Conservation (phyloP, 2,888 invertebrate genomes). For the Siphlonurus alternatus region DNA sequence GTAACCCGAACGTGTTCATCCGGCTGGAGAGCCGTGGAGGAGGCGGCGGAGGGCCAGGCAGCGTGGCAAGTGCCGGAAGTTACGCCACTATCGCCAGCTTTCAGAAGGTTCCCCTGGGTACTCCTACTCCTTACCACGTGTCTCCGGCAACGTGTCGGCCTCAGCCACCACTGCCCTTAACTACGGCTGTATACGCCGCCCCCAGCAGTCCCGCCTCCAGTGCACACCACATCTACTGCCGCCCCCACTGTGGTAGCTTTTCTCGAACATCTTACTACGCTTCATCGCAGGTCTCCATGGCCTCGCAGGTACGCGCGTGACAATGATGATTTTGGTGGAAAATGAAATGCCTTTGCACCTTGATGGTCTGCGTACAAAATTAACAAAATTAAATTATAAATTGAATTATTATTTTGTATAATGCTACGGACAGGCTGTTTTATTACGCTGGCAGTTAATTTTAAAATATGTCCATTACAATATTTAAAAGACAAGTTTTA, state of each 20-base stretch:
- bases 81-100: conserved; percentile 72
- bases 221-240: conserved; percentile 30
- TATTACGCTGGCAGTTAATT: not conserved
- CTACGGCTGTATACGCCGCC: conserved; percentile 15
- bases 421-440: too few relatives aligned
- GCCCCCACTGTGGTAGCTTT: conserved; percentile 25
- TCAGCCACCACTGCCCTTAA: not conserved
- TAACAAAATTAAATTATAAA: too few relatives aligned
- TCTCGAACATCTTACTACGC: conserved; percentile 59
- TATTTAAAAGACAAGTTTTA: too few relatives aligned
- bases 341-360: too few relatives aligned
- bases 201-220: conserved; percentile 12
- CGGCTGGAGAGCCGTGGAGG: conserved; percentile 35
- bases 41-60: conserved; percentile 42
- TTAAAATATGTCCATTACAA: not conserved
- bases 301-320: conserved; percentile 40
- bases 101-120: conserved; percentile 48
- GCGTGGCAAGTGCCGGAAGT: conserved; percentile 51
- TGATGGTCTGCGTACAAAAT: not conserved
- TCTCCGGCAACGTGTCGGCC: conserved; percentile 20
- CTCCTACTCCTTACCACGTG: conserved; percentile 44
- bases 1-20: conserved; percentile 58
- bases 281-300: conserved; percentile 51
- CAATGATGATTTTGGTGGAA: too few relatives aligned
- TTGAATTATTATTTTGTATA: too few relatives aligned